phyloP scores from a whole-genome alignment of 1,140 invertebrate species.

The Odontomachus brunneus region DNA sequence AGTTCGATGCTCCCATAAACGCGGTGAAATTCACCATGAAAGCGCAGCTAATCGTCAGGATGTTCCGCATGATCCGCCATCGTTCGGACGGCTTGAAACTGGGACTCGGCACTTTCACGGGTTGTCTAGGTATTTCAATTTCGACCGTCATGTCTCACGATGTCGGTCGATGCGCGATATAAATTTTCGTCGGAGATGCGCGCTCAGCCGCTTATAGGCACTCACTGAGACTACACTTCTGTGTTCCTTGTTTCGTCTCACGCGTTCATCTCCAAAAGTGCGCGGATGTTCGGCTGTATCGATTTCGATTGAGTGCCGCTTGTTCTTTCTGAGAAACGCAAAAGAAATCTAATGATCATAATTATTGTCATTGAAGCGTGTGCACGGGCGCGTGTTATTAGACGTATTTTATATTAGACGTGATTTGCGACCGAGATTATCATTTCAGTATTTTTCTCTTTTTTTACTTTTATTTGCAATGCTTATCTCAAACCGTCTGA shows the following conservation, averaged over 20 bases:
- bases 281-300: no score
- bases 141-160: slow-evolving; percentile 40
- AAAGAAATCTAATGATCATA: no score
- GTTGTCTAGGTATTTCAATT: slow-evolving; percentile 55
- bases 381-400: no score
- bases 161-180: not conserved
- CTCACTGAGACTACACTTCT: no score
- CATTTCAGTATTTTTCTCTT: not conserved
- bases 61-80: slow-evolving; percentile 90
- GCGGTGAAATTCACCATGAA: slow-evolving; percentile 94
- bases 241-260: no score
- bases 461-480: not conserved
- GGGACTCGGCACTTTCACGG: slow-evolving; percentile 70
- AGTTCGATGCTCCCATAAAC: slow-evolving; percentile 92
- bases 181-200: slow-evolving; percentile 5
- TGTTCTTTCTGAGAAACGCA: no score
- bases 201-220: no score
- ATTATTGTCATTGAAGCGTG: no score
- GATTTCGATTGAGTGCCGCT: no score
- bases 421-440: not conserved
- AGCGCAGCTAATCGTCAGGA: slow-evolving; percentile 90
- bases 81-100: slow-evolving; percentile 85
- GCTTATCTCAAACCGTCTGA: slow-evolving; percentile 15
- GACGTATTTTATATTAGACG: not conserved
- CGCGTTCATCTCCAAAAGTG: no score